Evolutionary conservation across 2,888 invertebrate species (phyloP).

Genomic region (Thymelicus lineola): DNA sequence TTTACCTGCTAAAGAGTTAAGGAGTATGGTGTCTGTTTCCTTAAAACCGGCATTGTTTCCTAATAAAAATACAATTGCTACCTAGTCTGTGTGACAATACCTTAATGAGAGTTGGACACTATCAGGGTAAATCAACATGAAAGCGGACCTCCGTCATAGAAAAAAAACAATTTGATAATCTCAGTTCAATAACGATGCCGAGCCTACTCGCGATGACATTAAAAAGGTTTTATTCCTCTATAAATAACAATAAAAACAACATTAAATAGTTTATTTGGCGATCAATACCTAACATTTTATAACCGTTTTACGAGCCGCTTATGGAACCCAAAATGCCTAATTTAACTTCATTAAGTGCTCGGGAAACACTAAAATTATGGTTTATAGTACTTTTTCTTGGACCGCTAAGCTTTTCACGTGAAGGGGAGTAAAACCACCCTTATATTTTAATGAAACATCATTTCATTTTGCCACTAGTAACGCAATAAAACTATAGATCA

Average conservation of each 20-base stretch:
- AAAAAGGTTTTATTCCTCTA: conserved; percentile 76
- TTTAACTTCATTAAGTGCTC: conserved; percentile 79
- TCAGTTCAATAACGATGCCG: conserved; percentile 16
- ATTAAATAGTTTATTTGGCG: conserved; percentile 80
- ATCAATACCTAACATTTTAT: conserved; percentile 79
- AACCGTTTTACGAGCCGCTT: conserved; percentile 72
- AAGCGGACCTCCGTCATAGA: conserved; percentile 27
- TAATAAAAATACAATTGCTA: too few species aligned
- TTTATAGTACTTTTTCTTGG: conserved; percentile 54
- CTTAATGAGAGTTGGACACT: neutral
- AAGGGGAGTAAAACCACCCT: conserved; percentile 11
- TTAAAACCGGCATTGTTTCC: too few species aligned
- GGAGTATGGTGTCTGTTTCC: too few species aligned
- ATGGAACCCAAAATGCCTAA: conserved; percentile 78
- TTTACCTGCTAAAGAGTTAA: too few species aligned
- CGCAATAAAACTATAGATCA: too few species aligned
- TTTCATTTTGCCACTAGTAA: neutral
- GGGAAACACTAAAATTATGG: conserved; percentile 75
- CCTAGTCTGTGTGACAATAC: too few species aligned
- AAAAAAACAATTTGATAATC: conserved; percentile 27
- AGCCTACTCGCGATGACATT: conserved; percentile 66
- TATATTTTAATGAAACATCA: neutral
- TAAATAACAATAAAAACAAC: conserved; percentile 83
- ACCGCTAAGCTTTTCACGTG: conserved; percentile 14
- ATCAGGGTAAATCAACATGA: neutral